Conservation (phyloP, 2,888 invertebrate genomes). For the Tuta absoluta region DNA sequence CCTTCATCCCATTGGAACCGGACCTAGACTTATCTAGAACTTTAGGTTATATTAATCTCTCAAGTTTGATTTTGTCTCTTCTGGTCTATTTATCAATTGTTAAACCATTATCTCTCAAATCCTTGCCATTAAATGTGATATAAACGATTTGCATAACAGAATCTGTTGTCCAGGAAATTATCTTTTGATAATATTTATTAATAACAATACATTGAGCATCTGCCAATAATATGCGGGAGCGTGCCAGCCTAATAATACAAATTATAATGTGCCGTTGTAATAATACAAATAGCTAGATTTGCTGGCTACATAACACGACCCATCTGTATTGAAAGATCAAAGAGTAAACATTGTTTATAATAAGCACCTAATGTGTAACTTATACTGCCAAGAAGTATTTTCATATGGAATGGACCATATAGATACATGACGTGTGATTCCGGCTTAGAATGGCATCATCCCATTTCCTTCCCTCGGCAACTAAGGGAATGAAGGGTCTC, state of each 20-base stretch:
- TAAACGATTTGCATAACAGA: background rate
- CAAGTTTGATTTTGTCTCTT: no score
- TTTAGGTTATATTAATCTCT: no score
- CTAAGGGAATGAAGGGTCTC: no score
- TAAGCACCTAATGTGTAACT: background rate
- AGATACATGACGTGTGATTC: no score
- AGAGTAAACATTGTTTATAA: background rate
- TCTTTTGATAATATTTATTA: conserved; percentile 41
- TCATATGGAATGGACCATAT: background rate
- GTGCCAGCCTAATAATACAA: conserved; percentile 28
- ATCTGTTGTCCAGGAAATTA: conserved; percentile 5
- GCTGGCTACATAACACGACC: background rate
- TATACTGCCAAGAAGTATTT: background rate
- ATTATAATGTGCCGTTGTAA: conserved; percentile 11
- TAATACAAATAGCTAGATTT: conserved; percentile 9
- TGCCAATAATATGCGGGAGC: conserved; percentile 48
- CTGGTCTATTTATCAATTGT: no score
- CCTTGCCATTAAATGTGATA: no score
- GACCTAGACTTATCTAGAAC: no score
- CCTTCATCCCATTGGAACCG: no score
- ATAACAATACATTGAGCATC: conserved; percentile 56
- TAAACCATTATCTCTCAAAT: background rate
- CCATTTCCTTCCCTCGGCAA: no score
- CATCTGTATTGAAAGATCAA: conserved; percentile 10
- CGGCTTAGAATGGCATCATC: no score